Evolutionary conservation across 2,797 vertebrate species (phyloP), one percentile per base, ranked within the genome.

Genomic region (Macropodus opercularis): DNA sequence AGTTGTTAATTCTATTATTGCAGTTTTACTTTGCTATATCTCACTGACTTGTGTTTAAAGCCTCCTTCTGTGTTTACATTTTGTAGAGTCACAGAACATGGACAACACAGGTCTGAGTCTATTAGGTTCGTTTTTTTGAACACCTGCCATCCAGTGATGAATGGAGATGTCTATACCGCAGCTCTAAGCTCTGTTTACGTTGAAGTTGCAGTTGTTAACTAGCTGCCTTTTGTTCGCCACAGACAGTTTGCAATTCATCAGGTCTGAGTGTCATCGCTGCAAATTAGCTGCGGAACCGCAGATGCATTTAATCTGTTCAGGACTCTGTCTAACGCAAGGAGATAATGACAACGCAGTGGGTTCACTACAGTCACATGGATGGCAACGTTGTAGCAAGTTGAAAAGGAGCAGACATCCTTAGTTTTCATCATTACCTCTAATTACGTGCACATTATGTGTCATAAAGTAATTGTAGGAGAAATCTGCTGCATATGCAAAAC

Each of bases 91-190:
- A 13, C 1, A 63, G 38, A 62, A 42, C 36, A 52, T 22, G 35
- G 18, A 34, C 46, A 70, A 67, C 57, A 44, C 55, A 61, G 34
- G 39, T 49, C 18, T 17, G 26, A 49, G 54, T 29, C 59, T 24
- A 26, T 64, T 73, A 39, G n/a, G 58, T 79, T 68, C 63, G 43
- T 50, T 68, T 52, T 63, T 52, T 64, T 56, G 62, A 71, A 61
- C 72, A 52, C 55, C 67, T 77, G 55, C 18, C 56, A 63, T 8
- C 43, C 36, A 31, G 49, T 56, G 69, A 85, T 59, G 24, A 72
- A 75, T 72, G 35, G 38, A 68, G 17, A 53, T 44, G 48, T 51
- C 57, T 51, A 48, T 22, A 41, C 5, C 13, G 15, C 46, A 53
- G 57, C 55, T 70, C 41, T 34, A 47, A 53, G 50, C 50, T 51